A percentile compares a stretch with the other conserved stretches of the same genome.
phyloP scores from a whole-genome alignment of 2,113 vertebrate species.

The Pedionomus torquatus region DNA sequence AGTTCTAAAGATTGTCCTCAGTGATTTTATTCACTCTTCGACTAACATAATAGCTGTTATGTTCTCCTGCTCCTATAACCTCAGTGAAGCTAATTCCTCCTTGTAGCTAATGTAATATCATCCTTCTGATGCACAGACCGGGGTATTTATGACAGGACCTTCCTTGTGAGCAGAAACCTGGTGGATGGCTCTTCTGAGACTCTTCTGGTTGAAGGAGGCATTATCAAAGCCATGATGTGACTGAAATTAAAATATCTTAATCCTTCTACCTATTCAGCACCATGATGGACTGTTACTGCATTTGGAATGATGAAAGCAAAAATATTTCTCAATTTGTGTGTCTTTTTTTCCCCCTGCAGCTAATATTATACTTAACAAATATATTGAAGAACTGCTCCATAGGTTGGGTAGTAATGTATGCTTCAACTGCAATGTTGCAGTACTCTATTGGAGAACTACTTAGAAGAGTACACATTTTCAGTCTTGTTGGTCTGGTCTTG shows the following conservation, averaged over 20 bases:
- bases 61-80: neutral
- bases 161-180: neutral
- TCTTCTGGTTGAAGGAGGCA: neutral
- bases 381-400: neutral
- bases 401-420: neutral
- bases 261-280: neutral
- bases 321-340: neutral
- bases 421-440: neutral
- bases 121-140: neutral
- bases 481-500: neutral
- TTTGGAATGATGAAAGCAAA: neutral
- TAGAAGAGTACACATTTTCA: neutral
- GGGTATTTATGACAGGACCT: neutral
- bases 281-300: neutral
- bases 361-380: neutral
- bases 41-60: neutral
- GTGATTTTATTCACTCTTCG: neutral
- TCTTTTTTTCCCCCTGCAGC: neutral
- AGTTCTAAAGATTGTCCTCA: neutral
- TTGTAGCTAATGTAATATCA: neutral
- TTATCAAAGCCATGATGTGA: neutral
- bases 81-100: neutral
- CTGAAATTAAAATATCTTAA: neutral
- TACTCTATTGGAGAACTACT: neutral
- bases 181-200: neutral